Percentiles rank a stretch among this genome's conserved stretches.
Evolutionary conservation across 2,113 vertebrate genomes (phyloP).

Genomic region (Chionomys nivalis): DNA sequence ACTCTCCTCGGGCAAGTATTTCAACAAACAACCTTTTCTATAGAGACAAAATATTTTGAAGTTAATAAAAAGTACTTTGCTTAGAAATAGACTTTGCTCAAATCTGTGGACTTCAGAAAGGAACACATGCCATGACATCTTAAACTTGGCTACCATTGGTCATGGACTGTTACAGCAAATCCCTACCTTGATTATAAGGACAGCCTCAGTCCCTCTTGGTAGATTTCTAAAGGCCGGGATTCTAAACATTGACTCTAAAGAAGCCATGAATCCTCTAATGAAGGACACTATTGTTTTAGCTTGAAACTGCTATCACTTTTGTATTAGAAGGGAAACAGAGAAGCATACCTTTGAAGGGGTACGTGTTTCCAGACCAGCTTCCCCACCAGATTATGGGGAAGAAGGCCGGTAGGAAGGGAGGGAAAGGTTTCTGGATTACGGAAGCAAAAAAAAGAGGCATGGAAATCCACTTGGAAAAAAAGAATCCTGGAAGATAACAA

Average conservation of each 20-base stretch:
- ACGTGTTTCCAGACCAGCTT: neutral
- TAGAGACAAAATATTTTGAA: neutral
- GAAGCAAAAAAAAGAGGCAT: neutral
- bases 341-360: neutral
- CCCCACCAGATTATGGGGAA: neutral
- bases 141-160: neutral
- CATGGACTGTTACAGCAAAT: neutral
- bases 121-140: neutral
- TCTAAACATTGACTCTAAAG: slow-evolving; percentile 1
- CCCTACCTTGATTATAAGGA: neutral
- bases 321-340: neutral
- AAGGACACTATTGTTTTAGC: neutral
- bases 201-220: neutral
- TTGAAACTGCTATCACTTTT: neutral
- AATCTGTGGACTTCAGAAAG: neutral
- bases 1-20: neutral
- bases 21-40: slow-evolving; percentile 13
- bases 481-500: neutral
- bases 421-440: neutral
- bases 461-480: no score
- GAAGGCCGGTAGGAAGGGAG: neutral
- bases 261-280: neutral
- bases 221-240: neutral
- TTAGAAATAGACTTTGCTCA: neutral
- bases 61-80: neutral